Percentiles rank a stretch among this genome's conserved stretches.
phyloP scores from a whole-genome alignment of 2,113 vertebrate species.

The Gadus macrocephalus region DNA sequence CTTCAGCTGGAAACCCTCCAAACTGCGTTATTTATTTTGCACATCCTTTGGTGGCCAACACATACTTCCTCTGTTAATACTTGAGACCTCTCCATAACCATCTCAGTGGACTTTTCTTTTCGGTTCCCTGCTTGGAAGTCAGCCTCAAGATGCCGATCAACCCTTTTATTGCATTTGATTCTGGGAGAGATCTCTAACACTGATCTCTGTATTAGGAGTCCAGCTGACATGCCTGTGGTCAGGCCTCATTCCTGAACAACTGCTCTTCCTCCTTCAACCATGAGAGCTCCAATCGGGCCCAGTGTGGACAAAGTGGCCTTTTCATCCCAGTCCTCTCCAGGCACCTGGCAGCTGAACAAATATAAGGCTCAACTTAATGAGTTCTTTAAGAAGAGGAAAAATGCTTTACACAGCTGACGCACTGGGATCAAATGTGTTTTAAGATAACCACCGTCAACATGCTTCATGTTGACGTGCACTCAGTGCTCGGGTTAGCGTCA shows the following conservation, averaged over 20 bases:
- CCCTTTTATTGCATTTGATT: slow-evolving; percentile 3
- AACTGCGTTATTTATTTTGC: too few relatives aligned
- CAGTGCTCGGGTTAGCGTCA: too few relatives aligned
- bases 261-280: slow-evolving; percentile 22
- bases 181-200: background rate
- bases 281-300: slow-evolving; percentile 30
- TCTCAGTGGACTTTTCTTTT: background rate
- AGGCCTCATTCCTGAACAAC: slow-evolving; percentile 14
- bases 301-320: slow-evolving; percentile 35
- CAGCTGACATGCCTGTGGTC: slow-evolving; percentile 7
- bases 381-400: slow-evolving; percentile 48
- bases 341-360: slow-evolving; percentile 62
- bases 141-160: background rate
- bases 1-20: too few relatives aligned
- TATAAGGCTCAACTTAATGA: slow-evolving; percentile 50
- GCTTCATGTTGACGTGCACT: background rate
- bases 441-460: slow-evolving; percentile 13
- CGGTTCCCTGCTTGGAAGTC: too few relatives aligned
- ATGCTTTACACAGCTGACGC: slow-evolving; percentile 47
- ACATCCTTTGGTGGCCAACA: too few relatives aligned
- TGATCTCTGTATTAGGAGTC: slow-evolving; percentile 1
- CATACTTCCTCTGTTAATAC: too few relatives aligned
- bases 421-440: slow-evolving; percentile 43
- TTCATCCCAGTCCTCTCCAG: slow-evolving; percentile 28
- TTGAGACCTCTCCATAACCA: background rate